Conservation (phyloP, 2,888 invertebrate genomes). For the Oscheius sp. region DNA sequence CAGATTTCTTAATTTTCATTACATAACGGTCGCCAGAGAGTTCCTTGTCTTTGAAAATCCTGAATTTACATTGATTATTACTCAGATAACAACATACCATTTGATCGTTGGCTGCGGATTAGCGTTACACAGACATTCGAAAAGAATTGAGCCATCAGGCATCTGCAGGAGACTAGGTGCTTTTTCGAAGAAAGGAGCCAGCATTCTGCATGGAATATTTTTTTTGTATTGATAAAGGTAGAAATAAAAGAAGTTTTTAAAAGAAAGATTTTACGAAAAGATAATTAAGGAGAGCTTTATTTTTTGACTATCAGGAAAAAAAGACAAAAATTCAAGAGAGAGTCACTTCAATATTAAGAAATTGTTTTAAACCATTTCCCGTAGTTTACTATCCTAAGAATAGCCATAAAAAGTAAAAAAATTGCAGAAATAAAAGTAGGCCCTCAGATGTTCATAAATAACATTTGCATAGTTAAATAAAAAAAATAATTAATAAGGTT, state of each 20-base stretch:
- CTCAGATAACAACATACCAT: conserved; percentile 42
- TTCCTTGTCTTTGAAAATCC: conserved; percentile 67
- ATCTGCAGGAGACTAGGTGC: conserved; percentile 64
- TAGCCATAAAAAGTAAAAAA: too few species aligned
- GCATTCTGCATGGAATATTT: conserved; percentile 1
- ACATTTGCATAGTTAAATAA: too few species aligned
- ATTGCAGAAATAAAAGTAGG: too few species aligned
- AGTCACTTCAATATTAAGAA: too few species aligned
- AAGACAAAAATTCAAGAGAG: too few species aligned
- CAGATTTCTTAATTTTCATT: conserved; percentile 68
- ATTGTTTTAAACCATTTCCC: too few species aligned
- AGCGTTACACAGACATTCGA: conserved; percentile 68
- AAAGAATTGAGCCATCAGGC: conserved; percentile 68
- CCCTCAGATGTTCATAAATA: too few species aligned
- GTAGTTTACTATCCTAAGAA: too few species aligned
- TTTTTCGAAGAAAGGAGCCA: conserved; percentile 67
- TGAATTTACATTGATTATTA: conserved; percentile 8
- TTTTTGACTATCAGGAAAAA: neutral
- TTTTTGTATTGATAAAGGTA: too few species aligned
- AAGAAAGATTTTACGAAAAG: neutral
- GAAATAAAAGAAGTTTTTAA: neutral
- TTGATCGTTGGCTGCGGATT: conserved; percentile 68
- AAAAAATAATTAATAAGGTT: too few species aligned
- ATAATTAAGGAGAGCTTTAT: too few species aligned
- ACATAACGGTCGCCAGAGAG: conserved; percentile 65